Evolutionary conservation across 1,140 invertebrate species (phyloP).

Genomic region (Cardiocondyla obscurior): DNA sequence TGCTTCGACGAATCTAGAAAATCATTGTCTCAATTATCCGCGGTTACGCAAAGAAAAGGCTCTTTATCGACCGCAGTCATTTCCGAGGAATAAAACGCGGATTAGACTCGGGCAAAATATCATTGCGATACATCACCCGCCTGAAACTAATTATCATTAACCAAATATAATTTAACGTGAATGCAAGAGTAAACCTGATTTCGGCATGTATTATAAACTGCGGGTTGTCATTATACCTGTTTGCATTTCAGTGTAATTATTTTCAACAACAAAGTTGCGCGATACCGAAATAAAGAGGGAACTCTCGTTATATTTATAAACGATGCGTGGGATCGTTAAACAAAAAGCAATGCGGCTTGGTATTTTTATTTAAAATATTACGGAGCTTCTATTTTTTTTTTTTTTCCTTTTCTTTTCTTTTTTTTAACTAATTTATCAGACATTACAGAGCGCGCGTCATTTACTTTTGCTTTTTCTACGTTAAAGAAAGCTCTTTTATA

Average conservation of each 20-base stretch:
- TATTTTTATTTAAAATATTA: not conserved
- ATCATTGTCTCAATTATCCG: conserved; percentile 25
- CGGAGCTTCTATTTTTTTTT: not conserved
- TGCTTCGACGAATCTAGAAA: conserved; percentile 10
- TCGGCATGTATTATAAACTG: not conserved
- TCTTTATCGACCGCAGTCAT: not conserved
- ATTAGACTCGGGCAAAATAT: not conserved
- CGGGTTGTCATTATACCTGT: not conserved
- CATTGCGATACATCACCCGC: not conserved
- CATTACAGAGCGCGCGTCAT: too few relatives aligned
- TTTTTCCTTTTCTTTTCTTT: too few relatives aligned
- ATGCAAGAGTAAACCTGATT: not conserved
- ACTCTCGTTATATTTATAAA: not conserved
- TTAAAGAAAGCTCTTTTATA: too few relatives aligned
- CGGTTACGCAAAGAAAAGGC: conserved; percentile 23
- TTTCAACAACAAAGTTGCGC: not conserved
- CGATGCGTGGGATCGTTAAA: not conserved
- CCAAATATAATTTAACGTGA: not conserved
- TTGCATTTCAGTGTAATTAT: not conserved
- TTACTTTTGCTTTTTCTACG: too few relatives aligned
- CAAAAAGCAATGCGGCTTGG: not conserved
- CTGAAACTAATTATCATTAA: not conserved
- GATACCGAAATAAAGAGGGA: not conserved
- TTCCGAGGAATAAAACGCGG: not conserved
- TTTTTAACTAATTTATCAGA: too few relatives aligned